Evolutionary conservation across 2,797 vertebrate species (phyloP), one percentile per base, ranked within the genome.

Genomic region (Galago senegalensis): DNA sequence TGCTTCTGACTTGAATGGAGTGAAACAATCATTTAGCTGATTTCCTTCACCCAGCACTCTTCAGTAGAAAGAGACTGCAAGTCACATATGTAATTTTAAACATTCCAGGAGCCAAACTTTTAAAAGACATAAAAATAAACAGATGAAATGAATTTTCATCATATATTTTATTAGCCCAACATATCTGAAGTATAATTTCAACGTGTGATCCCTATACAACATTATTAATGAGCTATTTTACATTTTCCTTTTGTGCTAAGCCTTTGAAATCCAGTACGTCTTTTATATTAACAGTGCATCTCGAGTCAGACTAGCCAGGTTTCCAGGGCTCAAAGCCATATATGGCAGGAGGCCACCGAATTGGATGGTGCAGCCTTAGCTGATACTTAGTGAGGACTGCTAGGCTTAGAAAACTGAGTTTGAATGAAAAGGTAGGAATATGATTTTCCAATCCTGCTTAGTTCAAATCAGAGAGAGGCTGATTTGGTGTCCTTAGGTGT

Each of bases 1-100:
- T n/a, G 88, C 17, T 27, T 90, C 40, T 76, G 82, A 90, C n/a
- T 94, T 67, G 27, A 95, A 83, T 88, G 70, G 84, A 85, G n/a
- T 87, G 60, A 81, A 81, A 76, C 70, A 87, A 84, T 70, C 65
- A 77, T 90, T 56, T 43, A 93, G 70, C 83, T 89, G 49, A 81
- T 75, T 89, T 58, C 37, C n/a, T 58, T 85, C 34, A 27, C 58
- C 76, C 31, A 72, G 46, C 49, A 79, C 43, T 75, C 37, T 80
- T 46, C 13, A 23, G n/a, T 61, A 85, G 29, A 87, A 93, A 75
- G n/a, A 53, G 75, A 82, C 73, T 34, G 49, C 2, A 17, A 84
- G 23, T 79, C 37, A 90, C 16, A 76, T 75, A 34, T 67, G 10
- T 90, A 56, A 31, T 95, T 95, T 83, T 40, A 49, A 84, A 60